Evolutionary conservation across 2,888 invertebrate genomes (phyloP).

Genomic region (Caenorhabditis sp.): DNA sequence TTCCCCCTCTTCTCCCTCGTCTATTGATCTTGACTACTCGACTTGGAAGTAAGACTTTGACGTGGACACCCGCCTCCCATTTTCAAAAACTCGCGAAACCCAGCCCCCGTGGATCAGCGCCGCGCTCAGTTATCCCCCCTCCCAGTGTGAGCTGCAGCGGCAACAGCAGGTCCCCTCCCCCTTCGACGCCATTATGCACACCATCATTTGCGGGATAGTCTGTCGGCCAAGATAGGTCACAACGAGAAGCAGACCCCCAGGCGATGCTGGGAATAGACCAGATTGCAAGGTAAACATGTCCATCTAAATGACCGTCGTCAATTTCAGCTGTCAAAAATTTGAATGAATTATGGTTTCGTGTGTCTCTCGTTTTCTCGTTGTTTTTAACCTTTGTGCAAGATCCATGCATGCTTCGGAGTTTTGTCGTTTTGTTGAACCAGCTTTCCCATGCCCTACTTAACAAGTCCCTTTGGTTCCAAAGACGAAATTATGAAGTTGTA

Average conservation of each 20-base stretch:
- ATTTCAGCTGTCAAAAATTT: constrained; percentile 14
- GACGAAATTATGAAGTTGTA: neutral
- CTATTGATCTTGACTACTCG: constrained; percentile 58
- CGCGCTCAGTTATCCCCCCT: constrained; percentile 56
- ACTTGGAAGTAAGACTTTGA: constrained; percentile 55
- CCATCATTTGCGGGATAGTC: constrained; percentile 59
- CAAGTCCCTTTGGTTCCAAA: neutral
- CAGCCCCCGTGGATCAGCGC: constrained; percentile 63
- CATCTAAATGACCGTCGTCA: neutral
- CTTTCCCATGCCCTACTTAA: constrained; percentile 31
- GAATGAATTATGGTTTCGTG: neutral
- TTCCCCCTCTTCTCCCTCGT: constrained; percentile 48
- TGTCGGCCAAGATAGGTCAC: constrained; percentile 63
- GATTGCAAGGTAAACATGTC: constrained; percentile 76
- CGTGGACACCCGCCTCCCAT: constrained; percentile 60
- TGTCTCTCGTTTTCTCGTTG: constrained; percentile 4
- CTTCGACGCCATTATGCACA: constrained; percentile 51
- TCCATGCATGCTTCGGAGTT: constrained; percentile 9
- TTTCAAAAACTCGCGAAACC: constrained; percentile 63
- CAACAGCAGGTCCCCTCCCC: constrained; percentile 52
- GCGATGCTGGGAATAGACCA: constrained; percentile 81
- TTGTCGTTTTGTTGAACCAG: constrained; percentile 6
- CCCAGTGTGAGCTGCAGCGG: constrained; percentile 56
- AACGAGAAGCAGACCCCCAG: constrained; percentile 48
- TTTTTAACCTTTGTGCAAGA: neutral